Evolutionary conservation across 2,888 invertebrate genomes (phyloP).

Genomic region (Spodoptera littoralis): DNA sequence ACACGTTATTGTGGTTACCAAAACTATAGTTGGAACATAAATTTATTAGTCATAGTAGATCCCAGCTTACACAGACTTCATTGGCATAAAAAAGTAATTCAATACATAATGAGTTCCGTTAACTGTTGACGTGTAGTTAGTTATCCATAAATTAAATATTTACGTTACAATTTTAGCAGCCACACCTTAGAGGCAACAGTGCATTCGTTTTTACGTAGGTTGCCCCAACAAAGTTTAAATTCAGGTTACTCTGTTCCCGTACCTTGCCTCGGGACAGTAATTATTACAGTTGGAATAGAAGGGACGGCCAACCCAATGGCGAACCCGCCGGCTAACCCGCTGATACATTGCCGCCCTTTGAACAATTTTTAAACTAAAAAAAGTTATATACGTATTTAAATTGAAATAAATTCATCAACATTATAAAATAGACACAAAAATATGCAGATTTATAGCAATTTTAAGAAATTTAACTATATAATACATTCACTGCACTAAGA

Average conservation of each 20-base stretch:
- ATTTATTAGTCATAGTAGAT: no score
- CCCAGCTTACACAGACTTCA: no score
- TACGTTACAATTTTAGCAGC: background rate
- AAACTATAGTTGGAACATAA: no score
- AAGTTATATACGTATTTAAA: slow-evolving; percentile 8
- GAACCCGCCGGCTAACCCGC: slow-evolving; percentile 54
- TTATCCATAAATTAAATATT: background rate
- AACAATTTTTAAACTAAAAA: slow-evolving; percentile 38
- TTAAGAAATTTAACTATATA: no score
- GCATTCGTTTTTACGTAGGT: slow-evolving; percentile 34
- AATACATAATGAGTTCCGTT: no score
- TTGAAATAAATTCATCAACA: slow-evolving; percentile 20
- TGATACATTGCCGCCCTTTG: slow-evolving; percentile 55
- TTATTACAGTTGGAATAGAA: slow-evolving; percentile 64
- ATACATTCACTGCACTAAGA: no score
- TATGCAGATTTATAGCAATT: no score
- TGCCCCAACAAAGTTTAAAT: slow-evolving; percentile 52
- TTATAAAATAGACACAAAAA: background rate
- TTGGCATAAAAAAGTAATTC: no score
- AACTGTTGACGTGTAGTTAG: background rate
- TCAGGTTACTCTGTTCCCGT: slow-evolving; percentile 46
- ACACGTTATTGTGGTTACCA: no score
- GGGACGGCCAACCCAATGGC: slow-evolving; percentile 55
- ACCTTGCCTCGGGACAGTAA: slow-evolving; percentile 58
- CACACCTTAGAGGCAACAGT: slow-evolving; percentile 10